Conservation (phyloP, 2,113 vertebrate genomes). For the Centrocercus urophasianus region DNA sequence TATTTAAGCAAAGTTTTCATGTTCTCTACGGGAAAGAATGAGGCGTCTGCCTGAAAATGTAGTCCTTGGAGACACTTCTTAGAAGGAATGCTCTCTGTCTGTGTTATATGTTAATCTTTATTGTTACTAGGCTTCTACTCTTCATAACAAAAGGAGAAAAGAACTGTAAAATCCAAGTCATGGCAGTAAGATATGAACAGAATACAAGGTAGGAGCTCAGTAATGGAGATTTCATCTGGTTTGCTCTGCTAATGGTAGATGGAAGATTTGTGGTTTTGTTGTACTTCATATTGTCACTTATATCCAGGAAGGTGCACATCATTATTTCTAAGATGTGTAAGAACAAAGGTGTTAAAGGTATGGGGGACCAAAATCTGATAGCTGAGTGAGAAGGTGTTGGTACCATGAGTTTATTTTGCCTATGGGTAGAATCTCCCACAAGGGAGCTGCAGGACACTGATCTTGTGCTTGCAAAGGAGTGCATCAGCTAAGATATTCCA, state of each 20-base stretch:
- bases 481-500: neutral
- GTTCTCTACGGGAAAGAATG: constrained; percentile 5
- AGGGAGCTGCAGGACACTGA: too few relatives aligned
- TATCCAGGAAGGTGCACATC: neutral
- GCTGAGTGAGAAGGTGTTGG: accelerated
- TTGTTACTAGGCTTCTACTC: neutral
- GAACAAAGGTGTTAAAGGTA: neutral
- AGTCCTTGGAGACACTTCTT: neutral
- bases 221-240: neutral
- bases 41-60: neutral
- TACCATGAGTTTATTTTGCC: neutral
- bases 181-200: neutral
- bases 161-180: neutral
- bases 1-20: constrained; percentile 69
- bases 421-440: too few relatives aligned
- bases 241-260: neutral
- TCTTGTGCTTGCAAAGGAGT: neutral
- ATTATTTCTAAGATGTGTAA: neutral
- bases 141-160: neutral
- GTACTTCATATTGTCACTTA: neutral
- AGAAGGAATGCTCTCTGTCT: neutral
- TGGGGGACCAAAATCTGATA: too few relatives aligned
- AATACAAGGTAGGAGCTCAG: neutral
- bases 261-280: neutral
- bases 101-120: neutral